Evolutionary conservation across 2,797 vertebrate genomes (phyloP).

Genomic region (Xenopus petersii): DNA sequence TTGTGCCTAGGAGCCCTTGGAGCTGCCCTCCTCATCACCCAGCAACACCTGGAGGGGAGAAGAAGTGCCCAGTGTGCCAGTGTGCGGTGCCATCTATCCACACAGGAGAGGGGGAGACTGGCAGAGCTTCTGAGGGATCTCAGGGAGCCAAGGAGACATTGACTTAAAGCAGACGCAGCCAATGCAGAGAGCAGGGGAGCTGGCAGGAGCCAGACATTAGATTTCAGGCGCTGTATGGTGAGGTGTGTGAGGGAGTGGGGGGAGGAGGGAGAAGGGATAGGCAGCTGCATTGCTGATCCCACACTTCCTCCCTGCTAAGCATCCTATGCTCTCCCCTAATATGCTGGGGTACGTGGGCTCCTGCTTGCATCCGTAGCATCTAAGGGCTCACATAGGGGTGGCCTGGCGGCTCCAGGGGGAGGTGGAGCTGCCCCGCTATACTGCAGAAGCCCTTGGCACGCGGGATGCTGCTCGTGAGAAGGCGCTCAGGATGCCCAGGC

Average conservation of each 20-base stretch:
- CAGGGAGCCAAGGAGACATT: constrained; percentile 39
- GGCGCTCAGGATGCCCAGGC: constrained; percentile 20
- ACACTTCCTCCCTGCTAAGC: constrained; percentile 7
- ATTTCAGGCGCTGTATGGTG: constrained; percentile 52
- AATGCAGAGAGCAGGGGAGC: constrained; percentile 35
- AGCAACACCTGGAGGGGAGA: constrained; percentile 59
- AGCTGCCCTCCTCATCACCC: constrained; percentile 69
- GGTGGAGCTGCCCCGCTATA: constrained; percentile 40
- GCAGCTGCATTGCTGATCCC: constrained; percentile 75
- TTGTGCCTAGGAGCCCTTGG: constrained; percentile 50
- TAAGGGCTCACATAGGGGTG: neutral
- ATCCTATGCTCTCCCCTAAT: constrained; percentile 24
- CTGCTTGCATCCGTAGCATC: constrained; percentile 13
- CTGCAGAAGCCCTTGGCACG: constrained; percentile 49
- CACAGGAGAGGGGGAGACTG: neutral
- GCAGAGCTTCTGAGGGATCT: constrained; percentile 2
- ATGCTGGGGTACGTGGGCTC: constrained; percentile 43
- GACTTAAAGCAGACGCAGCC: constrained; percentile 34
- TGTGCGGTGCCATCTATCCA: neutral
- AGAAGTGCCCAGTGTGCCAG: constrained; percentile 25
- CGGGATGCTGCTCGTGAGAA: constrained; percentile 4
- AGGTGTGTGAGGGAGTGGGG: constrained; percentile 50
- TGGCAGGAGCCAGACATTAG: neutral
- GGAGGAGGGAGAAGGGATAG: constrained; percentile 57
- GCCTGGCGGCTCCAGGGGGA: neutral